Evolutionary conservation across 2,113 vertebrate species (phyloP).

Genomic region (Takifugu bimaculatus): DNA sequence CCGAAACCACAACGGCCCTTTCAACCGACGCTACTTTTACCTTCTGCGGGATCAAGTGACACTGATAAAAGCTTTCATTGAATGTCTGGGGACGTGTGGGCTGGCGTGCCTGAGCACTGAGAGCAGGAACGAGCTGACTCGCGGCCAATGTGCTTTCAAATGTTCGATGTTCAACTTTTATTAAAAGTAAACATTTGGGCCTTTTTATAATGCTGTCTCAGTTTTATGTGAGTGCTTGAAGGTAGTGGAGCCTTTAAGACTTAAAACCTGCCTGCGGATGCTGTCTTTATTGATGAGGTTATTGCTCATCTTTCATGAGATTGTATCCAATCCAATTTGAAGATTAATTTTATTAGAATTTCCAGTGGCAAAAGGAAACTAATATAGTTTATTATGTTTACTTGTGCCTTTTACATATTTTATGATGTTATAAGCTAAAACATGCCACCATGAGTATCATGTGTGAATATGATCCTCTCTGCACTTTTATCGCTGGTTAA

Average conservation of each 20-base stretch:
- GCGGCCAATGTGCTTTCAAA: conserved; percentile 16
- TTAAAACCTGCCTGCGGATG: no score
- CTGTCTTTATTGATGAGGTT: no score
- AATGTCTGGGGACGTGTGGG: conserved; percentile 28
- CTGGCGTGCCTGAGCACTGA: conserved; percentile 4
- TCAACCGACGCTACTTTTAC: conserved; percentile 24
- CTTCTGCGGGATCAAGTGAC: conserved; percentile 54
- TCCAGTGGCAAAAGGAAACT: no score
- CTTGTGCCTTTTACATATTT: no score
- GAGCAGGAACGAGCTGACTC: background rate
- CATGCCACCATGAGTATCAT: background rate
- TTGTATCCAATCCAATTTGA: no score
- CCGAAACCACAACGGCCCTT: conserved; percentile 53
- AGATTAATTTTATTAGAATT: no score
- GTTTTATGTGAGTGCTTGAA: no score
- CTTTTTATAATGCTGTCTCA: no score
- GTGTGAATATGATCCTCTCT: conserved; percentile 16
- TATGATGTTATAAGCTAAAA: no score
- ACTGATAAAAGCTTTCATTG: conserved; percentile 53
- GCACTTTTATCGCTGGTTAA: conserved; percentile 26
- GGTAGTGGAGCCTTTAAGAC: no score
- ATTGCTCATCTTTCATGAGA: no score
- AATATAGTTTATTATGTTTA: no score
- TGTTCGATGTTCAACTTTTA: conserved; percentile 11
- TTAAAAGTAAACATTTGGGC: background rate